A percentile compares a stretch with the other conserved stretches of the same genome.
phyloP scores from a whole-genome alignment of 2,113 vertebrate genomes.

The Cyanoramphus novaezelandiae region DNA sequence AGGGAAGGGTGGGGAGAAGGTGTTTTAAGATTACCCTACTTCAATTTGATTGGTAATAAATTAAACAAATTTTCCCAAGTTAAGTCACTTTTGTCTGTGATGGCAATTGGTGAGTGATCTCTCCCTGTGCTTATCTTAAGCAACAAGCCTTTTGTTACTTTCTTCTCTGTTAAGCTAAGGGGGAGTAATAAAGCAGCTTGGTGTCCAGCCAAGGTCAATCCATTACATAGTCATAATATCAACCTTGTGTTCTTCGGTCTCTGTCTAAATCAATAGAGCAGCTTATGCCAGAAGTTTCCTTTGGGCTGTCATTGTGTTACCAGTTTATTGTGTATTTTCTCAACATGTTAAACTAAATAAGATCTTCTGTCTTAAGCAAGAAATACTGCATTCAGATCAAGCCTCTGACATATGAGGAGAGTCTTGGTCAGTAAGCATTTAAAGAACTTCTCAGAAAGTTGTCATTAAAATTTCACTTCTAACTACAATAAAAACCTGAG shows the following conservation, averaged over 20 bases:
- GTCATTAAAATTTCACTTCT: background rate
- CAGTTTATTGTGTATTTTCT: background rate
- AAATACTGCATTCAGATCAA: background rate
- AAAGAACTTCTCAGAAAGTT: background rate
- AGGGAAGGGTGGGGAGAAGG: background rate
- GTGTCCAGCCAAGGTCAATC: background rate
- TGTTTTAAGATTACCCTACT: background rate
- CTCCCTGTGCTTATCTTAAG: background rate
- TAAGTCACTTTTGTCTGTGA: background rate
- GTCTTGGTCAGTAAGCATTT: background rate
- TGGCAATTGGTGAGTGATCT: background rate
- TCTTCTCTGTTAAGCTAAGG: background rate
- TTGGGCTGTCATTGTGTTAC: conserved; percentile 27
- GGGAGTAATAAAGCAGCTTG: background rate
- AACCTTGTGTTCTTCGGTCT: conserved; percentile 41
- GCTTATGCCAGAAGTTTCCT: conserved; percentile 23
- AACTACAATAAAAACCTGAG: background rate
- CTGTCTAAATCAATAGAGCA: conserved; percentile 55
- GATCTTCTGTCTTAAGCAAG: conserved; percentile 2
- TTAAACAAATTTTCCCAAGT: background rate
- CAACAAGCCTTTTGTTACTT: background rate
- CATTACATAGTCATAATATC: background rate
- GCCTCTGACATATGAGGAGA: background rate
- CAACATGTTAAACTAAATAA: background rate
- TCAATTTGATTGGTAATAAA: background rate